Evolutionary conservation across 2,113 vertebrate genomes (phyloP), one percentile per base, ranked within the genome.

Genomic region (Eptatretus burgeri): DNA sequence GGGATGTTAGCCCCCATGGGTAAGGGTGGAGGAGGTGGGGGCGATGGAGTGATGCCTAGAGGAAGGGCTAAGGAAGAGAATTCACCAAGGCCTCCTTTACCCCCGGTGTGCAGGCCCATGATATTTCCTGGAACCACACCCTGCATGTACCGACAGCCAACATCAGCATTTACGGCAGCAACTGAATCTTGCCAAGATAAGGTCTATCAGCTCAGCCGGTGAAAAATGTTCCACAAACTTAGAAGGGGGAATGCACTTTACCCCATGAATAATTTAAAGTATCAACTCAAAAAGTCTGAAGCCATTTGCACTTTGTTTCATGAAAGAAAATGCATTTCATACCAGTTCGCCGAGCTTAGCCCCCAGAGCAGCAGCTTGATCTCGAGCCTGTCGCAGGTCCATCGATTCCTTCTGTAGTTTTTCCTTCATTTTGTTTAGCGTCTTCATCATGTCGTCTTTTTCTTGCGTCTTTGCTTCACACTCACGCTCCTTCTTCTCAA

Each of bases 381-480:
- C 85, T 65, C 82, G 73, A 62, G 85, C 81, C 27, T 80, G 83
- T 51, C 84, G 82, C 67, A 94, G 77, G 72, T 94, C 89, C 71
- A 81, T 73, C 7, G 85, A 85, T 74, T 94, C 86, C 1, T 82
- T 82, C 73, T 87, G 83, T 51, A 94, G 77, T 66, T 94, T 96
- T 75, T 93, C 88, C 75, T 89, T 96, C 89, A 96, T 96, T 75
- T 93, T 96, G 71, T 96, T 96, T 69, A 96, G 71, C 0, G 88
- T 93, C 75, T 84, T 84, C 89, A 96, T 96, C 89, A 94, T 96
- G 65, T 93, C 88, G 5, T 96, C 89, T 67, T 85, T 96, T 70
- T 96, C 88, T 68, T 84, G 73, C 1, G 88, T 91, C 75, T 94
- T 96, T 10, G 80, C 85, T 18, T 96, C 86, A 17, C 88, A 96